phyloP scores from a whole-genome alignment of 2,888 invertebrate genomes.

The Julus scanicus region DNA sequence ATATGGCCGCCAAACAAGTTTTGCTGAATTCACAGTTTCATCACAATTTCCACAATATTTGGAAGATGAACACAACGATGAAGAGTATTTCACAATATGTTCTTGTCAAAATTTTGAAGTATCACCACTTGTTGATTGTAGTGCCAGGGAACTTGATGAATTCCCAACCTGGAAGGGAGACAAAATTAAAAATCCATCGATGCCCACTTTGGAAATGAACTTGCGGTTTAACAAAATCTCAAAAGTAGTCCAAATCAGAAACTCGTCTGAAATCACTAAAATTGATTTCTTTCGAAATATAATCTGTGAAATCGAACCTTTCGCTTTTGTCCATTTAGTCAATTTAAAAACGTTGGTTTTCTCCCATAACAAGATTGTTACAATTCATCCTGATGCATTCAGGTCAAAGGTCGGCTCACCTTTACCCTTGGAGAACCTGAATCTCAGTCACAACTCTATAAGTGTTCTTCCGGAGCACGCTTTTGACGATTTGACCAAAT shows the following conservation, averaged over 20 bases:
- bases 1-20: background rate
- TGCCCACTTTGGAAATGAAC: background rate
- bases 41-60: background rate
- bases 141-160: background rate
- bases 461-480: conserved; percentile 20
- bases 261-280: background rate
- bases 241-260: background rate
- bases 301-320: conserved; percentile 36
- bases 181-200: background rate
- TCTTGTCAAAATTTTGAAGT: background rate
- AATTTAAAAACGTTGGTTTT: conserved; percentile 52
- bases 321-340: conserved; percentile 49
- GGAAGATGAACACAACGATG: background rate
- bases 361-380: background rate
- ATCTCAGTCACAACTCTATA: conserved; percentile 52
- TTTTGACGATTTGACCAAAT: conserved; percentile 20
- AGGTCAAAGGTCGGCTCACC: background rate
- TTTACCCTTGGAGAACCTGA: conserved; percentile 45
- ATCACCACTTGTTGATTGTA: background rate
- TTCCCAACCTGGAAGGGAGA: background rate
- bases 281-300: conserved; percentile 22
- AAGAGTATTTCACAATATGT: background rate
- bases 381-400: conserved; percentile 50
- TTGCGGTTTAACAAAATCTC: background rate
- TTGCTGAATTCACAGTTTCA: background rate